These are phyloP conservation scores for Onthophagus taurus DNA, from an alignment of 1,140 invertebrate genomes.

Conservation along the genomic window DNA sequence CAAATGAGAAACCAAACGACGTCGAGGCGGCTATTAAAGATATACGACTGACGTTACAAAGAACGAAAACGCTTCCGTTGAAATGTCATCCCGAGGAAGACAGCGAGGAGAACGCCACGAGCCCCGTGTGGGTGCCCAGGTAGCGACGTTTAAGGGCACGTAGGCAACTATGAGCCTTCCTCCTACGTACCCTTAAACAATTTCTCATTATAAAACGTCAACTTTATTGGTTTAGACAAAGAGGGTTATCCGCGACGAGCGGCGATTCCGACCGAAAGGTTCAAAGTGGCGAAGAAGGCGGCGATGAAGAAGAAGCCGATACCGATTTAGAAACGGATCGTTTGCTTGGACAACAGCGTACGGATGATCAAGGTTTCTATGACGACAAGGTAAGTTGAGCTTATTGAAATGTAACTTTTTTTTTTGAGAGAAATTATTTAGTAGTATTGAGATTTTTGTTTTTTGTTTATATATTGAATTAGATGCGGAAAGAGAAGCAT, in stretches of 20 bases:
- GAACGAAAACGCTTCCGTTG: conserved; percentile 58
- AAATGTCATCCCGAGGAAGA: conserved; percentile 39
- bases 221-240: conserved; percentile 33
- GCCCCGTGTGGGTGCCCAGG: conserved; percentile 59
- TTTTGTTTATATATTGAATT: conserved; percentile 1
- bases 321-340: conserved; percentile 85
- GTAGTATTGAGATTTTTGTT: background rate
- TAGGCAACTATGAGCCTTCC: background rate
- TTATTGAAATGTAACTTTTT: background rate
- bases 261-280: conserved; percentile 36
- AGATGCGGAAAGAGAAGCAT: background rate
- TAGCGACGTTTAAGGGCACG: conserved; percentile 43
- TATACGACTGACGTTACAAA: conserved; percentile 66
- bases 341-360: conserved; percentile 76
- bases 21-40: conserved; percentile 74
- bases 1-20: conserved; percentile 38
- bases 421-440: background rate
- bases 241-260: conserved; percentile 35
- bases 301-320: conserved; percentile 65
- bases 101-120: conserved; percentile 35
- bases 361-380: conserved; percentile 83
- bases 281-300: conserved; percentile 38
- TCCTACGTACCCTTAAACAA: too few relatives aligned
- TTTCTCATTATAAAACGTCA: conserved; percentile 20
- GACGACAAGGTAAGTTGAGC: conserved; percentile 69